Conservation (phyloP, 2,797 vertebrate species). For the Myotis vivesi region DNA sequence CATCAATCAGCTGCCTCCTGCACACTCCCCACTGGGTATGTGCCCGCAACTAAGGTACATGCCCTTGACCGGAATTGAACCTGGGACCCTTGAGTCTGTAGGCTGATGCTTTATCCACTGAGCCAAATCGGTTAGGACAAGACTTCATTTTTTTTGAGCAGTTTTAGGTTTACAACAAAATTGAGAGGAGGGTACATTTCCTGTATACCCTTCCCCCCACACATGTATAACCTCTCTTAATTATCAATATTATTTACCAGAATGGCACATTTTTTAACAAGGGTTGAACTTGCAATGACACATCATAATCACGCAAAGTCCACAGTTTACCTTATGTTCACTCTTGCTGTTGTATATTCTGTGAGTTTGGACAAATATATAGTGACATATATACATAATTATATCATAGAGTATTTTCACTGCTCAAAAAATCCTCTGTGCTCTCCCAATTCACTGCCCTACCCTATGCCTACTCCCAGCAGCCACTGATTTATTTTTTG, state of each 20-base stretch:
- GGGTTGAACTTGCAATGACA: background rate
- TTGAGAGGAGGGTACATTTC: background rate
- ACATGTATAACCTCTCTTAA: background rate
- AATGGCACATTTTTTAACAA: background rate
- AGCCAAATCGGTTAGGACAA: too few species aligned
- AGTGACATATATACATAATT: background rate
- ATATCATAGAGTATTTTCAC: background rate
- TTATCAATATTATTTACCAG: background rate
- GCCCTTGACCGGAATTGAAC: too few species aligned
- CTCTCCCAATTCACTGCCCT: background rate
- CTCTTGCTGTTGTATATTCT: background rate
- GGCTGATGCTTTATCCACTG: too few species aligned
- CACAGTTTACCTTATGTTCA: background rate
- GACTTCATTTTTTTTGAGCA: background rate
- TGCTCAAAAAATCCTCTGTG: background rate
- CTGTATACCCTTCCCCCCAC: background rate
- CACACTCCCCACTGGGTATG: too few species aligned
- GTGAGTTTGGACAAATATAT: background rate
- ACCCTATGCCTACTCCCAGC: background rate
- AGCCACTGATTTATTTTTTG: background rate
- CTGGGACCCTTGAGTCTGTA: too few species aligned
- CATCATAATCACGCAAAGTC: background rate
- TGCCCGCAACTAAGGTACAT: too few species aligned
- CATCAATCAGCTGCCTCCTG: too few species aligned
- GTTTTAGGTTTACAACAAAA: constrained; percentile 16